Conservation (phyloP, 2,113 vertebrate species). For the Uropsilus gracilis region DNA sequence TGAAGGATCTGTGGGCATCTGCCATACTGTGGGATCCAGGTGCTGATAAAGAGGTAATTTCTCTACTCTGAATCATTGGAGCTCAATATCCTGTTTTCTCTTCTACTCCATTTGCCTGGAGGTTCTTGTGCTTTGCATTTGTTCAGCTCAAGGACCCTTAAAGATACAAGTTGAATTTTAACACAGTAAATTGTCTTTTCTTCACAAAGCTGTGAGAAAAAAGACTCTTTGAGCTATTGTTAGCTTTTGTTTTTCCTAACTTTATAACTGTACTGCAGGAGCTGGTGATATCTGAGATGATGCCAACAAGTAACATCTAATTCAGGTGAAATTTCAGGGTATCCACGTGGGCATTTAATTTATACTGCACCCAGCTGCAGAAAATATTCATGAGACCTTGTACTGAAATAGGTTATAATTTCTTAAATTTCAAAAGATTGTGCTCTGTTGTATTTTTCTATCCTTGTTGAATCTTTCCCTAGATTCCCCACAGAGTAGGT, state of each 20-base stretch:
- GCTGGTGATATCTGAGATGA: not conserved
- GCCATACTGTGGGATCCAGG: no score
- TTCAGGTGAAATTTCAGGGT: not conserved
- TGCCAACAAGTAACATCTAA: not conserved
- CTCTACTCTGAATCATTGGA: not conserved
- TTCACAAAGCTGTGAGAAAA: not conserved
- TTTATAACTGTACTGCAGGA: not conserved
- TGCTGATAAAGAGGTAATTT: not conserved
- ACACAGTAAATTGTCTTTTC: not conserved
- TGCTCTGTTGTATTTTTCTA: not conserved
- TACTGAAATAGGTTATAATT: not conserved
- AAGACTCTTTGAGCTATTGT: not conserved
- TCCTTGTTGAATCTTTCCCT: not conserved
- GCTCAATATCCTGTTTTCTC: not conserved
- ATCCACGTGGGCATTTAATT: not conserved
- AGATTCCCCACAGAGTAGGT: not conserved
- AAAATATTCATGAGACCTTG: slow-evolving; percentile 11
- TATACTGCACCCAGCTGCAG: not conserved
- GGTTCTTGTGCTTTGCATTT: not conserved
- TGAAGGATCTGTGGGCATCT: no score
- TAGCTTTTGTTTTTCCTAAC: not conserved
- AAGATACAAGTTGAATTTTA: not conserved
- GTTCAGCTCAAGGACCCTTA: not conserved
- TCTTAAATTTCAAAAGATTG: slow-evolving; percentile 36
- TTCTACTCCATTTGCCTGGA: not conserved